These are phyloP conservation scores for Lamellibrachia luymesi DNA, from an alignment of 1,140 invertebrate genomes.

Conservation along the genomic window DNA sequence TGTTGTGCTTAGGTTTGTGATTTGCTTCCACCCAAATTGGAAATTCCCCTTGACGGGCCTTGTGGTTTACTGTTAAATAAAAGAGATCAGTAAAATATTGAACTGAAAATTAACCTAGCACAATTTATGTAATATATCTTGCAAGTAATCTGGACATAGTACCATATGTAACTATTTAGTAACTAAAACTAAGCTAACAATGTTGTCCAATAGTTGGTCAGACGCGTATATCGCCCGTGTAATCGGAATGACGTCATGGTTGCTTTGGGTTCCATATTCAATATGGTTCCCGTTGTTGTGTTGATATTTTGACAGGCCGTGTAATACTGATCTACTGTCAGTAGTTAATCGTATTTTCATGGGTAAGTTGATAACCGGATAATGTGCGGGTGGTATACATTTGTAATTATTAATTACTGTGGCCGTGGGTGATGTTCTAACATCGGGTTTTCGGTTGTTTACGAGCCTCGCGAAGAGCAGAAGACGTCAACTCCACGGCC, in stretches of 20 bases:
- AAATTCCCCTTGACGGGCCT: background rate
- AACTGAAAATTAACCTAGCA: background rate
- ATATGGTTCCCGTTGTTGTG: background rate
- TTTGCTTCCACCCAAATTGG: background rate
- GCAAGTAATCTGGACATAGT: background rate
- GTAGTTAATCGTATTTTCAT: background rate
- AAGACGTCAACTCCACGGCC: background rate
- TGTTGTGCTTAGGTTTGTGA: background rate
- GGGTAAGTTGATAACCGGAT: background rate
- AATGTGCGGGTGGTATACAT: background rate
- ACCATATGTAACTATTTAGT: background rate
- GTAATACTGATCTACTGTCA: background rate
- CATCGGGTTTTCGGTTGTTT: background rate
- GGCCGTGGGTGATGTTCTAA: background rate
- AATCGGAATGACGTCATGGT: background rate
- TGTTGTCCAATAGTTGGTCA: background rate
- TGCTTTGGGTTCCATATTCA: conserved; percentile 4
- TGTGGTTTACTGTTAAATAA: background rate
- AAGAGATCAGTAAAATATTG: background rate
- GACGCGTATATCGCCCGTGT: background rate
- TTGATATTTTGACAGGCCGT: background rate
- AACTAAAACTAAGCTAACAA: background rate
- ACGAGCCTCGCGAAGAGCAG: background rate
- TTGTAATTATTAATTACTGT: background rate
- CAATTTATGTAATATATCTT: background rate